Conservation (phyloP, 2,888 invertebrate genomes). For the Diachrysia chrysitis region DNA sequence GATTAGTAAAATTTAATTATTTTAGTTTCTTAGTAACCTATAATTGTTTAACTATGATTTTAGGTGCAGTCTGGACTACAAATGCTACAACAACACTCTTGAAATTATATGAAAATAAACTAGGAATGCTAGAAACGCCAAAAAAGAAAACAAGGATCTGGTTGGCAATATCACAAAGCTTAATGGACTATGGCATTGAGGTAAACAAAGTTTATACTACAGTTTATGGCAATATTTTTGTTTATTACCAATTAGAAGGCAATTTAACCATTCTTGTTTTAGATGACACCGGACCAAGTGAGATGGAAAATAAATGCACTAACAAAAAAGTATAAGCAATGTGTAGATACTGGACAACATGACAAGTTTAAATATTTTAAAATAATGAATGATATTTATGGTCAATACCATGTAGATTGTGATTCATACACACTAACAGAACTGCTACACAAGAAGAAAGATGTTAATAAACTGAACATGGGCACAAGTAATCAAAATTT, state of each 20-base stretch:
- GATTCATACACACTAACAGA: slow-evolving; percentile 64
- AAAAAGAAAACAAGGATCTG: slow-evolving; percentile 76
- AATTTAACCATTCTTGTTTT: slow-evolving; percentile 28
- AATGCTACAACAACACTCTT: slow-evolving; percentile 66
- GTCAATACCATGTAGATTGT: slow-evolving; percentile 68
- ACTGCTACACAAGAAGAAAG: slow-evolving; percentile 60
- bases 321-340: slow-evolving; percentile 73
- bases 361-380: slow-evolving; percentile 72
- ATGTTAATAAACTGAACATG: slow-evolving; percentile 27
- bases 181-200: slow-evolving; percentile 69
- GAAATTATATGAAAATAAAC: slow-evolving; percentile 71
- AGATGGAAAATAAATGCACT: slow-evolving; percentile 78
- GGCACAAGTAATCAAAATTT: slow-evolving; percentile 26
- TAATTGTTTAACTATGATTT: slow-evolving; percentile 14
- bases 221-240: neutral
- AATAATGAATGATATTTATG: slow-evolving; percentile 72
- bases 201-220: slow-evolving; percentile 47
- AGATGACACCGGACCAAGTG: slow-evolving; percentile 74
- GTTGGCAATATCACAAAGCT: slow-evolving; percentile 71
- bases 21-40: neutral
- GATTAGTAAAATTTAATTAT: neutral
- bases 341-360: slow-evolving; percentile 66
- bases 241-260: neutral
- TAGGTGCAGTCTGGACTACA: slow-evolving; percentile 74
- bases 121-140: slow-evolving; percentile 74